These are phyloP conservation scores for Trinectes maculatus DNA, from an alignment of 2,113 vertebrate genomes.

Conservation along the genomic window DNA sequence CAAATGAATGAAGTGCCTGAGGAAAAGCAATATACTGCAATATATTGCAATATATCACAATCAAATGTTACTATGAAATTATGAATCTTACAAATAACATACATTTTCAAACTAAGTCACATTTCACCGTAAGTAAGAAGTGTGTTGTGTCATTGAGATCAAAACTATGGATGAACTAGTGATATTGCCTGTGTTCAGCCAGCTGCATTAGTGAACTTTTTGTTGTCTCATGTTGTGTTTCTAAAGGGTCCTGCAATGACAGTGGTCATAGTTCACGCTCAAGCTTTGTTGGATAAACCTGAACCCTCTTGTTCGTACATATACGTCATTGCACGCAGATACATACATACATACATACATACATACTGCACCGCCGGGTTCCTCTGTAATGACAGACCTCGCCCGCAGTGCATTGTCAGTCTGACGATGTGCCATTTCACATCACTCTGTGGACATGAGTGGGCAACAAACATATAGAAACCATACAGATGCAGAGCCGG, in stretches of 20 bases:
- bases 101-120: too few species aligned
- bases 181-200: background rate
- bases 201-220: slow-evolving; percentile 27
- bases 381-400: slow-evolving; percentile 51
- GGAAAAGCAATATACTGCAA: too few species aligned
- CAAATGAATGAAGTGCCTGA: too few species aligned
- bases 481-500: slow-evolving; percentile 66
- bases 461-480: slow-evolving; percentile 68
- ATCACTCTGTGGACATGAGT: slow-evolving; percentile 65
- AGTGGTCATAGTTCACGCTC: slow-evolving; percentile 26
- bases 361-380: slow-evolving; percentile 23
- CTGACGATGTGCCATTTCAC: slow-evolving; percentile 73
- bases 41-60: too few species aligned
- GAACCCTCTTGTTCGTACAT: slow-evolving; percentile 33
- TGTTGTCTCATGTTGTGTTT: background rate
- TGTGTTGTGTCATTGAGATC: background rate
- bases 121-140: background rate
- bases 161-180: slow-evolving; percentile 11
- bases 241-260: slow-evolving; percentile 47
- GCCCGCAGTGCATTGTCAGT: slow-evolving; percentile 63
- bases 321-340: too few species aligned
- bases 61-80: too few species aligned
- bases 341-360: slow-evolving; percentile 18
- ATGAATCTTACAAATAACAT: too few species aligned
- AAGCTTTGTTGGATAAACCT: slow-evolving; percentile 29